Evolutionary conservation across 2,797 vertebrate genomes (phyloP), one percentile per base, ranked within the genome.

Genomic region (Brachyrhaphis roseni): DNA sequence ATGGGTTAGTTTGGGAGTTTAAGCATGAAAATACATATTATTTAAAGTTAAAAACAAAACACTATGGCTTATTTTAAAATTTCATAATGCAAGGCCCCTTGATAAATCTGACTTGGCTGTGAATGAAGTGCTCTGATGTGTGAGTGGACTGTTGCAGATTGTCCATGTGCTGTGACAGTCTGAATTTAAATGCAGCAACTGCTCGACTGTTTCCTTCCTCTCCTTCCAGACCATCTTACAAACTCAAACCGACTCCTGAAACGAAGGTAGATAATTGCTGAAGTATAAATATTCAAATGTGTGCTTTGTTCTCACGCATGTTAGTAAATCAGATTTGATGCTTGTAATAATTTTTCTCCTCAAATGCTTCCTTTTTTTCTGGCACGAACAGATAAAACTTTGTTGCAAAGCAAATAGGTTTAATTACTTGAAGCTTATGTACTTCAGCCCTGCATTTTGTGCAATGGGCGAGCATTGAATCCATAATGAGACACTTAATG

Each of bases 161-260:
- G 83, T 12, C 43, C 73, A 34, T 88, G 85, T 83, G 59, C 83
- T 83, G 82, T 80, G 64, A 84, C 86, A 82, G 85, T 39, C 79
- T 83, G 90, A 86, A 91, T 90, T 88, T 88, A 78, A 89, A 92
- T 91, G 78, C 79, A 86, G 73, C 83, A 51, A n/a, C 81, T 80
- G 80, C 87, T 80, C 80, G 81, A 78, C 88, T 87, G 84, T 75
- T 86, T 87, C 72, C 79, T 66, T 85, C 75, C 75, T 86, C 82
- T 78, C 75, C 68, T 59, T 82, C 80, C 84, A 81, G 87, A 81
- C 80, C 78, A 47, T 90, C 76, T 79, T 77, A 70, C 82, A 84
- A 86, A 90, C 81, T 49, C 39, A 46, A 86, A 84, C 72, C 13
- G 84, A 90, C 88, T 90, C 71, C 77, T 68, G 78, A 76, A 64